phyloP scores from a whole-genome alignment of 2,888 invertebrate genomes.

The Sialis fuliginosa region DNA sequence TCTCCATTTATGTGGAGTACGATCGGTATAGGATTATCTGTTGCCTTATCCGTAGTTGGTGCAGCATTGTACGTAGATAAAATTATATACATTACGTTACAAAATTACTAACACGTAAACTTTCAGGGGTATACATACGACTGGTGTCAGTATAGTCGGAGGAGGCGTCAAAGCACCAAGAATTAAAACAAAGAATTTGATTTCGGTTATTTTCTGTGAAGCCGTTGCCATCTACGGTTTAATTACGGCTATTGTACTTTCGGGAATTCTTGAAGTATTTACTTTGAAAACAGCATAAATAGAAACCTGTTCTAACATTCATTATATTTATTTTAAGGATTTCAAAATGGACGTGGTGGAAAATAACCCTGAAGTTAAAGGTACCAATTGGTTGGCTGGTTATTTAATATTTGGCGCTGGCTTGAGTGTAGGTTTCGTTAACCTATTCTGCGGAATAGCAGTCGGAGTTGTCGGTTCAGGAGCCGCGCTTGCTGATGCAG shows the following conservation, averaged over 20 bases:
- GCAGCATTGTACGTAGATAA: constrained; percentile 63
- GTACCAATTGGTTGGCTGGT: constrained; percentile 66
- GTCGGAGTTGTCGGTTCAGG: constrained; percentile 99
- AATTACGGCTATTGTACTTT: constrained; percentile 94
- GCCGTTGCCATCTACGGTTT: constrained; percentile 99
- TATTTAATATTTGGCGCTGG: constrained; percentile 95
- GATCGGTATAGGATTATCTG: constrained; percentile 82
- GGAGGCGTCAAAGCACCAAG: constrained; percentile 97
- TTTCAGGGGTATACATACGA: constrained; percentile 81
- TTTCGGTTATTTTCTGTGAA: constrained; percentile 99
- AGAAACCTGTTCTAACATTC: not conserved
- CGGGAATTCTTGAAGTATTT: constrained; percentile 53
- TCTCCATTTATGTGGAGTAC: constrained; percentile 96
- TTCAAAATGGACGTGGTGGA: constrained; percentile 30
- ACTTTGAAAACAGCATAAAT: constrained; percentile 7
- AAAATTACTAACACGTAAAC: not conserved
- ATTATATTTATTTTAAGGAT: constrained; percentile 16
- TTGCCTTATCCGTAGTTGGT: constrained; percentile 90
- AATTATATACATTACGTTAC: not conserved
- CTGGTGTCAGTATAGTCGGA: constrained; percentile 90
- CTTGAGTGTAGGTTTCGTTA: constrained; percentile 84
- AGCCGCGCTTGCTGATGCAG: constrained; percentile 95
- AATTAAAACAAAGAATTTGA: constrained; percentile 98
- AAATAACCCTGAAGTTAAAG: constrained; percentile 24
- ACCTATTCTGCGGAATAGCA: constrained; percentile 88